Evolutionary conservation across 35 echinoderm and acorn worm species (phyloP).

Genomic region (Ophiothrix spiculata): DNA sequence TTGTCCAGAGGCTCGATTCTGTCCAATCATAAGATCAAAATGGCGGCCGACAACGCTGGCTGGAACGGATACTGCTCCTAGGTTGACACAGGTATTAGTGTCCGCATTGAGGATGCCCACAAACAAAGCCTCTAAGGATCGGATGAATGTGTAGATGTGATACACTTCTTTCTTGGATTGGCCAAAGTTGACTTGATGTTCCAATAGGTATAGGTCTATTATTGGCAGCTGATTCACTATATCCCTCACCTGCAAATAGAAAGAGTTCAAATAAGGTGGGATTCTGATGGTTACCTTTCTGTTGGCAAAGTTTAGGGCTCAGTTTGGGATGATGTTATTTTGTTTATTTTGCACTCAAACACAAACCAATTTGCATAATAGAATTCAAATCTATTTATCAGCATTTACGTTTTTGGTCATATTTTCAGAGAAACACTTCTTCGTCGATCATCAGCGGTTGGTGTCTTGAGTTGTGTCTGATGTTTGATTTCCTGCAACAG

Average conservation of each 20-base stretch:
- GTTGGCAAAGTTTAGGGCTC: too few relatives aligned
- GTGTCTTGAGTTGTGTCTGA: too few relatives aligned
- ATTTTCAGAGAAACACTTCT: too few relatives aligned
- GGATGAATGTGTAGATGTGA: constrained; percentile 42
- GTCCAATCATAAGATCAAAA: constrained; percentile 66
- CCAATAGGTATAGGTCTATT: constrained; percentile 72
- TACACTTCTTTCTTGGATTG: constrained; percentile 54
- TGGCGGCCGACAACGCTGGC: constrained; percentile 59
- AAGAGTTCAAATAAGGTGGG: too few relatives aligned
- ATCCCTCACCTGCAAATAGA: constrained; percentile 43
- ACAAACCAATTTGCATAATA: too few relatives aligned
- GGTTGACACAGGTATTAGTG: constrained; percentile 31
- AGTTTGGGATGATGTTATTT: too few relatives aligned
- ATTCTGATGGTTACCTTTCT: too few relatives aligned
- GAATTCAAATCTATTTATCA: too few relatives aligned
- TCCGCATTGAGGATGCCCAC: constrained; percentile 55
- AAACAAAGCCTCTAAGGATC: constrained; percentile 61
- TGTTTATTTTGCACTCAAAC: too few relatives aligned
- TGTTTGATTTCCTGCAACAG: too few relatives aligned
- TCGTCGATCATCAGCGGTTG: too few relatives aligned
- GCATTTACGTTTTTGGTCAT: too few relatives aligned
- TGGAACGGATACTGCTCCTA: constrained; percentile 47
- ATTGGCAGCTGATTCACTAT: constrained; percentile 58
- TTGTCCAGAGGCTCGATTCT: constrained; percentile 59
- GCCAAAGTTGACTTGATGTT: constrained; percentile 54